These are phyloP conservation scores for Pyrgilauda ruficollis DNA, from an alignment of 2,113 vertebrate species.

Conservation along the genomic window DNA sequence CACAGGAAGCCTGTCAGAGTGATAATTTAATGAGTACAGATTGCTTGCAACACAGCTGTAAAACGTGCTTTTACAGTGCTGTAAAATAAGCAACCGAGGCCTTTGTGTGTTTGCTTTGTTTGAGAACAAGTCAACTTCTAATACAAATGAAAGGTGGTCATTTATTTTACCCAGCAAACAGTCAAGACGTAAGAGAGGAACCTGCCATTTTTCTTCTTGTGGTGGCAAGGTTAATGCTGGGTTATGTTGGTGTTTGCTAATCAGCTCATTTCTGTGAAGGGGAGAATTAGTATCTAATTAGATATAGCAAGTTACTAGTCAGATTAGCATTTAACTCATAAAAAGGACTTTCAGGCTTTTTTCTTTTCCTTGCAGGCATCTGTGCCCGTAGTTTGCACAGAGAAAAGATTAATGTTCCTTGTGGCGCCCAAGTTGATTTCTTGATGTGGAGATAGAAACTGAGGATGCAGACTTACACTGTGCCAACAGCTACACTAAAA, in stretches of 20 bases:
- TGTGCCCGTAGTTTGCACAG: not conserved
- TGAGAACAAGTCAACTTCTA: conserved; percentile 65
- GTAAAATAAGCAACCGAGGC: conserved; percentile 68
- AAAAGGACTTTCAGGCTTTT: not conserved
- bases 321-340: not conserved
- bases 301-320: not conserved
- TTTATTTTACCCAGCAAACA: conserved; percentile 71
- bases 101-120: conserved; percentile 67
- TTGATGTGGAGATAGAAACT: not conserved
- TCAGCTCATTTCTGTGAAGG: conserved; percentile 46
- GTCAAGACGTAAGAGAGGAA: conserved; percentile 42
- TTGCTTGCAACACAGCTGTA: conserved; percentile 64
- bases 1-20: conserved; percentile 61
- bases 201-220: conserved; percentile 50
- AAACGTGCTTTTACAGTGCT: conserved; percentile 69
- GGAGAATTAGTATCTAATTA: conserved; percentile 48
- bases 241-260: conserved; percentile 57
- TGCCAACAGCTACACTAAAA: not conserved
- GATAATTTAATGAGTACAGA: conserved; percentile 70
- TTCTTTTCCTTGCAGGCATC: not conserved
- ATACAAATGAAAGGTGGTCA: conserved; percentile 67
- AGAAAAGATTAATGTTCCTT: not conserved
- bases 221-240: conserved; percentile 66
- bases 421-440: not conserved
- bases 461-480: not conserved